Conservation (phyloP, 1,140 invertebrate genomes). For the Drosophila athabasca region DNA sequence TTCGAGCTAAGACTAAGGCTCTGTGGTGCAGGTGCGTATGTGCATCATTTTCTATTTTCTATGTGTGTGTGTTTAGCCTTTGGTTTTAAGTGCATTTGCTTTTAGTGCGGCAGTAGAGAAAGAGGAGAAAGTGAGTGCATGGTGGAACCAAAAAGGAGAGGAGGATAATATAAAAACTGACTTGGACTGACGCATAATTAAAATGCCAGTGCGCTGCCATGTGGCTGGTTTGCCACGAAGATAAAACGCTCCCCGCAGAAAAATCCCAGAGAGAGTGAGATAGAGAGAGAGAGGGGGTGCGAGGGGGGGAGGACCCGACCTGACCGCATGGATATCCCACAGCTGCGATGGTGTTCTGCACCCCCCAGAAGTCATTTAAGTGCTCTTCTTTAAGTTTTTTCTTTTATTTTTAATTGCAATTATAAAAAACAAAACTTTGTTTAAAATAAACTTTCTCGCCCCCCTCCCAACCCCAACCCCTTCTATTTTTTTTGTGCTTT, state of each 20-base stretch:
- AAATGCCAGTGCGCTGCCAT: conserved; percentile 70
- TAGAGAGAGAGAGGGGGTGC: conserved; percentile 6
- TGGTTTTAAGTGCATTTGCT: conserved; percentile 69
- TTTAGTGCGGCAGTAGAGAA: conserved; percentile 56
- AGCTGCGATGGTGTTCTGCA: neutral
- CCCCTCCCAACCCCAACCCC: too few relatives aligned
- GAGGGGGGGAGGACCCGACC: too few relatives aligned
- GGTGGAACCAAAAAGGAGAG: conserved; percentile 24
- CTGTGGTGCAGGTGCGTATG: conserved; percentile 57
- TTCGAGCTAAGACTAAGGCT: conserved; percentile 12
- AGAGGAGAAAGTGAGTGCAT: conserved; percentile 9
- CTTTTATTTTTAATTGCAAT: conserved; percentile 69
- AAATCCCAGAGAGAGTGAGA: too few relatives aligned
- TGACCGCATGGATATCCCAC: too few relatives aligned
- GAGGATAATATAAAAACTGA: conserved; percentile 40
- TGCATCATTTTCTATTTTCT: conserved; percentile 40
- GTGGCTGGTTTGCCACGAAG: conserved; percentile 66
- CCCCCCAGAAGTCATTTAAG: conserved; percentile 70
- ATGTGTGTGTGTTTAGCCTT: conserved; percentile 30
- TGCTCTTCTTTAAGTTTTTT: conserved; percentile 59
- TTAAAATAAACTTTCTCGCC: conserved; percentile 55
- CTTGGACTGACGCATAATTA: conserved; percentile 77
- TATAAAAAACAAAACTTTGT: conserved; percentile 71
- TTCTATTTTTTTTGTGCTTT: conserved; percentile 9
- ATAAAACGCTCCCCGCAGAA: conserved; percentile 58